Evolutionary conservation across 2,888 invertebrate genomes (phyloP).

Genomic region (Epinotia nisella): DNA sequence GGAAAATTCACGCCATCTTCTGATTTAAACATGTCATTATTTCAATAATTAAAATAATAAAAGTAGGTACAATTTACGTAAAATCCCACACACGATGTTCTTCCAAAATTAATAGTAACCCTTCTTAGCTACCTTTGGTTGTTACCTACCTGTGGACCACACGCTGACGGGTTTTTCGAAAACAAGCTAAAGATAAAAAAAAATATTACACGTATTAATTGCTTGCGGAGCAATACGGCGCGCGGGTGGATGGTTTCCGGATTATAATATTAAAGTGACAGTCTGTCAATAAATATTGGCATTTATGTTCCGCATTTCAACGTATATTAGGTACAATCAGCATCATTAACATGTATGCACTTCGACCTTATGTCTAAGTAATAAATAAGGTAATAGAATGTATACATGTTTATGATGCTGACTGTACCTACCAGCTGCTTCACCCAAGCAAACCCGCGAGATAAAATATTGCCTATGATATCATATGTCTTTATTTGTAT

Average conservation of each 20-base stretch:
- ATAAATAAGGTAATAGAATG: too few species aligned
- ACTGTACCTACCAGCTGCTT: too few species aligned
- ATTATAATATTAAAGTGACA: slow-evolving; percentile 6
- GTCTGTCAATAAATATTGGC: neutral
- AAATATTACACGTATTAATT: slow-evolving; percentile 51
- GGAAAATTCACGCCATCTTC: too few species aligned
- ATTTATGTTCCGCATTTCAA: neutral
- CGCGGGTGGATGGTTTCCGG: slow-evolving; percentile 7
- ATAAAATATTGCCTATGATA: too few species aligned
- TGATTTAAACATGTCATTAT: too few species aligned
- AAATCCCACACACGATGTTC: slow-evolving; percentile 20
- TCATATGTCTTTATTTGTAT: too few species aligned
- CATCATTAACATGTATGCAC: too few species aligned
- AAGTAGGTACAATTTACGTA: neutral
- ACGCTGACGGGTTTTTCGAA: slow-evolving; percentile 34
- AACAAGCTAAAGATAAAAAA: slow-evolving; percentile 40
- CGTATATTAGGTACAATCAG: too few species aligned
- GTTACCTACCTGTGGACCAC: slow-evolving; percentile 29
- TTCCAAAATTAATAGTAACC: slow-evolving; percentile 1
- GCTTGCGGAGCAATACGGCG: slow-evolving; percentile 46
- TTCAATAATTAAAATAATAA: neutral
- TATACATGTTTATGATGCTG: too few species aligned
- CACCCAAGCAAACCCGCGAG: too few species aligned
- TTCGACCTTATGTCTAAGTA: too few species aligned
- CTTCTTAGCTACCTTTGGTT: neutral